phyloP scores from a whole-genome alignment of 1,140 invertebrate genomes.

The Apis florea region DNA sequence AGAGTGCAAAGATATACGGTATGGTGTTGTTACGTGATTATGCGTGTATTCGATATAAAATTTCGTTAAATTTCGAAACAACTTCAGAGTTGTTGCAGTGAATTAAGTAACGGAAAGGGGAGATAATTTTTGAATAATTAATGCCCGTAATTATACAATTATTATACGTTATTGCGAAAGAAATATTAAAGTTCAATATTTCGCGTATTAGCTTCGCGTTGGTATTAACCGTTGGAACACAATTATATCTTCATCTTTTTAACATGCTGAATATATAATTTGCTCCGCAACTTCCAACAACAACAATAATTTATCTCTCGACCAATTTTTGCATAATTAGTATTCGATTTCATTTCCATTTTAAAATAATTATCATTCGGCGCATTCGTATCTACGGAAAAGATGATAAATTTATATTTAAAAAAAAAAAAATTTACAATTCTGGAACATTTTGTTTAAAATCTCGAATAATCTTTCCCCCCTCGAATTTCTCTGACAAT shows the following conservation, averaged over 20 bases:
- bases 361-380: background rate
- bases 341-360: too few relatives aligned
- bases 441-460: too few relatives aligned
- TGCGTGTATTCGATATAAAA: too few relatives aligned
- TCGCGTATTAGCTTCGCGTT: background rate
- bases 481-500: background rate
- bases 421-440: too few relatives aligned
- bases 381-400: background rate
- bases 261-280: background rate
- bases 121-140: background rate
- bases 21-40: too few relatives aligned
- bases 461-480: too few relatives aligned
- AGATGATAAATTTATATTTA: too few relatives aligned
- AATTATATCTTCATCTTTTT: background rate
- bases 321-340: too few relatives aligned
- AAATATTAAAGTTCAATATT: background rate
- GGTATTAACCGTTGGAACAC: background rate
- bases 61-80: too few relatives aligned
- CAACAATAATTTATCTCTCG: background rate
- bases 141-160: too few relatives aligned
- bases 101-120: slow-evolving; percentile 10
- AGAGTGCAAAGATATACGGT: too few relatives aligned
- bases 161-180: background rate
- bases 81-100: background rate
- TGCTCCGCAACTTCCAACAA: background rate